phyloP scores from a whole-genome alignment of 2,797 vertebrate species.

The Macrochelys suwanniensis region DNA sequence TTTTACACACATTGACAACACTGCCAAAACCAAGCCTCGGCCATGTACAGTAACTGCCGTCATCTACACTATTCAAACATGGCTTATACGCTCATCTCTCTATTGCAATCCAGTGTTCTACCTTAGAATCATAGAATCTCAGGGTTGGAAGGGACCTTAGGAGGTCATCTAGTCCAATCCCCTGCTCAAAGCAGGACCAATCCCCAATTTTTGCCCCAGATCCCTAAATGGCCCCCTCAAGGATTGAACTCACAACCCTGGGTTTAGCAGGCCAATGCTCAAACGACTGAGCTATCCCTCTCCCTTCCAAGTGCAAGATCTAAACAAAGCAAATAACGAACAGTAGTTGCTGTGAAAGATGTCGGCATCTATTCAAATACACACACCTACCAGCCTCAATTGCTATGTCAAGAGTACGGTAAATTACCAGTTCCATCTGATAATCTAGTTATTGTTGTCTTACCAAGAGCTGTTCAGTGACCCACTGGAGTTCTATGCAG shows the following conservation, averaged over 20 bases:
- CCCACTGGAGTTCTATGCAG: background rate
- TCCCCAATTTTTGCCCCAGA: too few relatives aligned
- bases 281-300: too few relatives aligned
- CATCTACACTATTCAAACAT: background rate
- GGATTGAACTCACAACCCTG: too few relatives aligned
- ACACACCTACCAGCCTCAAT: background rate
- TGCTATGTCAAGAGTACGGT: background rate
- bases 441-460: rapidly evolving
- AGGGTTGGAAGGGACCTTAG: too few relatives aligned
- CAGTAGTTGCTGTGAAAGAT: background rate
- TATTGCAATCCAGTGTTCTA: background rate
- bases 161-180: too few relatives aligned
- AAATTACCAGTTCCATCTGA: background rate
- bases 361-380: background rate
- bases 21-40: background rate
- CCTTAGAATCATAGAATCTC: too few relatives aligned
- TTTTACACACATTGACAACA: background rate
- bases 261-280: too few relatives aligned
- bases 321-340: background rate
- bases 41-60: background rate
- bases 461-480: background rate
- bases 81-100: background rate
- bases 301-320: constrained; percentile 28
- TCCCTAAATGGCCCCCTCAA: too few relatives aligned
- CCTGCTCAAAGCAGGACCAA: too few relatives aligned